These are phyloP conservation scores for Mesopsocus fuscifrons DNA, from an alignment of 2,888 invertebrate genomes.

Conservation along the genomic window DNA sequence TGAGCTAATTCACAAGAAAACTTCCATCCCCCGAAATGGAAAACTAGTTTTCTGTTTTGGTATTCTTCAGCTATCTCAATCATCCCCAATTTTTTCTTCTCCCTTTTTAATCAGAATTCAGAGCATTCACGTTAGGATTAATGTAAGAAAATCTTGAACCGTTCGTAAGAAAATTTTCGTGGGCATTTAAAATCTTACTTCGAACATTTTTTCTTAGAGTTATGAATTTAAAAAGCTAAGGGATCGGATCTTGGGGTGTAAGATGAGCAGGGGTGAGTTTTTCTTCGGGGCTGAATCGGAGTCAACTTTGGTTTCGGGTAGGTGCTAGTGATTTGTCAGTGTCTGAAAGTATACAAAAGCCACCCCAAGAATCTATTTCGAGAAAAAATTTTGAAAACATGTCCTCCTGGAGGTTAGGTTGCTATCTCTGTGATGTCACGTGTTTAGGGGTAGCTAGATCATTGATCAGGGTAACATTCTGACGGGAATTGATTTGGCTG, in stretches of 20 bases:
- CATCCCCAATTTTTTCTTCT: conserved; percentile 6
- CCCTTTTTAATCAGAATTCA: conserved; percentile 10
- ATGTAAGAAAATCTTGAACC: conserved; percentile 7
- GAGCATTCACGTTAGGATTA: conserved; percentile 9
- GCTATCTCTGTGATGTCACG: too few species aligned
- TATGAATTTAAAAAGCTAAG: conserved; percentile 5
- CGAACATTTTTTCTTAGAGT: conserved; percentile 7
- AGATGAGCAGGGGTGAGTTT: not conserved
- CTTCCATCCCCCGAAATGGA: too few species aligned
- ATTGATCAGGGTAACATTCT: too few species aligned
- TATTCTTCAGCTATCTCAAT: not conserved
- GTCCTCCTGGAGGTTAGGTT: too few species aligned
- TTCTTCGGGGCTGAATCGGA: not conserved
- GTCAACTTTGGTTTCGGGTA: not conserved
- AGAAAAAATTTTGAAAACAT: conserved; percentile 3
- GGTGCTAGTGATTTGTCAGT: conserved; percentile 6
- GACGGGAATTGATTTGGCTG: too few species aligned
- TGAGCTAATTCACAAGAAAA: too few species aligned
- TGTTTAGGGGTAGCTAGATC: too few species aligned
- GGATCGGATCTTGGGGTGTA: not conserved
- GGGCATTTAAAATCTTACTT: not conserved
- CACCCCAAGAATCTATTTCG: conserved; percentile 8
- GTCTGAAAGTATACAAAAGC: conserved; percentile 6
- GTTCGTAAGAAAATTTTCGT: not conserved
- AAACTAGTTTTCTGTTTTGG: not conserved